Evolutionary conservation across 2,797 vertebrate species (phyloP).

Genomic region (Percopsis omiscomaycus): DNA sequence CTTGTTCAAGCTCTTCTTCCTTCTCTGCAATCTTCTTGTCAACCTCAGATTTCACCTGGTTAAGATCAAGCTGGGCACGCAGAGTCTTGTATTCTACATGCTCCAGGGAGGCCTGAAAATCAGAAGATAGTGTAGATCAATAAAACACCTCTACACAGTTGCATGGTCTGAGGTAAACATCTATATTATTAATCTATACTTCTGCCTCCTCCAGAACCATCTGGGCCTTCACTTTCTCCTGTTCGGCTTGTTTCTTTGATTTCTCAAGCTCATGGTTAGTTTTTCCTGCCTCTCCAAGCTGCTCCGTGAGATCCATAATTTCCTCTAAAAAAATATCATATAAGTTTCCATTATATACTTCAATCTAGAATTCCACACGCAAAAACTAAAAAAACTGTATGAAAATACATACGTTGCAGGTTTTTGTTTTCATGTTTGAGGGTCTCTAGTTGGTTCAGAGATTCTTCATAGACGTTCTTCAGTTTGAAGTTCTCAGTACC

Average conservation of each 20-base stretch:
- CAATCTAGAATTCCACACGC: background rate
- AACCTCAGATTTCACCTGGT: conserved; percentile 80
- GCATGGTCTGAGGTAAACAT: too few relatives aligned
- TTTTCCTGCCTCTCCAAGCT: conserved; percentile 76
- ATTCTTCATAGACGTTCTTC: conserved; percentile 78
- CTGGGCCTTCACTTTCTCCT: conserved; percentile 74
- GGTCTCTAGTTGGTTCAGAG: conserved; percentile 75
- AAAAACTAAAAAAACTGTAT: background rate
- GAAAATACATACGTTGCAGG: conserved; percentile 39
- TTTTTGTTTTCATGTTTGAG: conserved; percentile 80
- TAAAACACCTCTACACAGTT: background rate
- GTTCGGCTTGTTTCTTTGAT: conserved; percentile 75
- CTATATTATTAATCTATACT: conserved; percentile 28
- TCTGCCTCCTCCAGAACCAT: conserved; percentile 77
- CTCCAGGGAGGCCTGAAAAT: conserved; percentile 74
- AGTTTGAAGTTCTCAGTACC: conserved; percentile 78
- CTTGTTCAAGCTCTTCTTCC: conserved; percentile 80
- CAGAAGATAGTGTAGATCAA: background rate
- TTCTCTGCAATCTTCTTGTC: conserved; percentile 79
- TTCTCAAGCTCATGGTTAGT: conserved; percentile 77
- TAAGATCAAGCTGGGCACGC: conserved; percentile 77
- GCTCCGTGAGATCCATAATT: conserved; percentile 77
- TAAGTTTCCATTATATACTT: background rate
- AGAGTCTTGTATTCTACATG: conserved; percentile 80
- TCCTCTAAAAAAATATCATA: conserved; percentile 67